These are phyloP conservation scores for Lymantria dispar DNA, from an alignment of 2,888 invertebrate species.

Conservation along the genomic window DNA sequence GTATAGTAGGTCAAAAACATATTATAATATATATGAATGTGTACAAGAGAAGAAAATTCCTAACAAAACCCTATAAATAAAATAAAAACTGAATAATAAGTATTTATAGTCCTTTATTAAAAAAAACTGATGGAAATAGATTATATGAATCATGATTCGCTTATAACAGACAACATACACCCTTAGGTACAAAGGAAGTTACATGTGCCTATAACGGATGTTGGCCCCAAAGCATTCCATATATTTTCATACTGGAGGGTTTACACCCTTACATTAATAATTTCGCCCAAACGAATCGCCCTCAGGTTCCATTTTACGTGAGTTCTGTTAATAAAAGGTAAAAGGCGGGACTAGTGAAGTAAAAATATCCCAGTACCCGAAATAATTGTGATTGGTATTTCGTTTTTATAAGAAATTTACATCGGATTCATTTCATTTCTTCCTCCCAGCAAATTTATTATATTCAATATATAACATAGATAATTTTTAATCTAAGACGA, in stretches of 20 bases:
- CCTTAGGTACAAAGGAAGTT: slow-evolving; percentile 11
- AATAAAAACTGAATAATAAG: no score
- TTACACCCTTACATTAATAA: slow-evolving; percentile 41
- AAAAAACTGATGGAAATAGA: no score
- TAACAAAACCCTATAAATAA: no score
- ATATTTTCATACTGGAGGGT: slow-evolving; percentile 23
- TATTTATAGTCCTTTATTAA: no score
- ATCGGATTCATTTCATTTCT: no score
- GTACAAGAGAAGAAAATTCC: no score
- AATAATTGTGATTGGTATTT: background rate
- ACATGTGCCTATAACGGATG: slow-evolving; percentile 19
- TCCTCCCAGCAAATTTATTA: no score
- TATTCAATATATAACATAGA: no score
- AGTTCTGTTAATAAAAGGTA: slow-evolving; percentile 40
- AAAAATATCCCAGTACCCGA: slow-evolving; percentile 1
- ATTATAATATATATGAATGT: no score
- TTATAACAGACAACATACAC: background rate
- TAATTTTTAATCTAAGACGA: no score
- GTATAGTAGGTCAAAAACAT: no score
- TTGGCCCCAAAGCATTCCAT: slow-evolving; percentile 26
- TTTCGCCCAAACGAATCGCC: slow-evolving; percentile 37
- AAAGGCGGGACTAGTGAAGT: slow-evolving; percentile 34
- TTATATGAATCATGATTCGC: background rate
- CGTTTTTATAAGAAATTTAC: no score
- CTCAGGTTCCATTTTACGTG: slow-evolving; percentile 40